Conservation (phyloP, 1,140 invertebrate genomes). For the Brachionus sp. region DNA sequence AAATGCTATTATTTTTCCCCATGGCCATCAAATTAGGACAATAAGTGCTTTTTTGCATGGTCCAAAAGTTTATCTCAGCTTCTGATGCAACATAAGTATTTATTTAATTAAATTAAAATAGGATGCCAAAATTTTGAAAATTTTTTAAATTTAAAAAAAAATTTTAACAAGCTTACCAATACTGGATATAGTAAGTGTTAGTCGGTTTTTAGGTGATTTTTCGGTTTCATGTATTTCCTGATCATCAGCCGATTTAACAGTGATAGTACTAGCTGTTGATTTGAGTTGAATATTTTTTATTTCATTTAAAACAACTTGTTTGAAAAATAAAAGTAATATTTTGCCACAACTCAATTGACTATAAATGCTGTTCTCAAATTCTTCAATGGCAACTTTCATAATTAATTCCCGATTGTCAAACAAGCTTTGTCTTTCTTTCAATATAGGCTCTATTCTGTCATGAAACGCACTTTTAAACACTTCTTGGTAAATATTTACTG, state of each 20-base stretch:
- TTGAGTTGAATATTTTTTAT: not conserved
- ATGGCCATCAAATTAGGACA: too few relatives aligned
- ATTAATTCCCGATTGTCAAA: not conserved
- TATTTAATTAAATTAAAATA: too few relatives aligned
- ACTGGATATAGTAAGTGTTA: not conserved
- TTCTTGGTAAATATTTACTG: conserved; percentile 12
- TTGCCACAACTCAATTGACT: not conserved
- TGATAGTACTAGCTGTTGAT: not conserved
- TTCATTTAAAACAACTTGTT: conserved; percentile 26
- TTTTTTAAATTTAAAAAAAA: not conserved
- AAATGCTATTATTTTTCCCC: too few relatives aligned
- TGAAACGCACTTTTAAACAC: not conserved
- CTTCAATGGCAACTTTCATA: not conserved
- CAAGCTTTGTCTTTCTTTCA: not conserved
- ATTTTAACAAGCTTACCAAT: conserved; percentile 1
- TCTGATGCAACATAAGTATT: too few relatives aligned
- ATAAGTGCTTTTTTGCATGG: too few relatives aligned
- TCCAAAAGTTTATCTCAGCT: too few relatives aligned
- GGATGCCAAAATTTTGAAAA: not conserved
- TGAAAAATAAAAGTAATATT: not conserved
- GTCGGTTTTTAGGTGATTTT: not conserved
- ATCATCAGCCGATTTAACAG: not conserved
- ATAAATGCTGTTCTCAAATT: not conserved
- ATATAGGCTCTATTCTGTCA: not conserved
- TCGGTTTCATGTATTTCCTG: not conserved